Conservation (phyloP, 2,797 vertebrate genomes). For the Naso thynnoides region DNA sequence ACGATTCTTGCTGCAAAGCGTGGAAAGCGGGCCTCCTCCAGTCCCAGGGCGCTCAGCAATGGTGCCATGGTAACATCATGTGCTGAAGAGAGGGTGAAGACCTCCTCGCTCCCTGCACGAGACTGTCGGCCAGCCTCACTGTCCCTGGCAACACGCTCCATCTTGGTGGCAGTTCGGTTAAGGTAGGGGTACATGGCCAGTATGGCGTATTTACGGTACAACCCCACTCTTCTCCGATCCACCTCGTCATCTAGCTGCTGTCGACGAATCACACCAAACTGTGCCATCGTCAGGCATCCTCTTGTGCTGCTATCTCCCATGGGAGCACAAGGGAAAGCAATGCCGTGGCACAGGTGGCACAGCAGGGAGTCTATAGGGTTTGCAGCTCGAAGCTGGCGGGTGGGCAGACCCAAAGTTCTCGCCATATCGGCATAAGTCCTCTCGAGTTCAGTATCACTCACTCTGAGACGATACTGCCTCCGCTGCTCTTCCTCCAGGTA, state of each 20-base stretch:
- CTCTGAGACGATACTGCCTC: slow-evolving; percentile 91
- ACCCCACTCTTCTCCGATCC: slow-evolving; percentile 87
- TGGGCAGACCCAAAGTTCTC: slow-evolving; percentile 88
- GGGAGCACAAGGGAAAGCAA: slow-evolving; percentile 91
- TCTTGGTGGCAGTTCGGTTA: slow-evolving; percentile 89
- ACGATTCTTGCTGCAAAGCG: slow-evolving; percentile 94
- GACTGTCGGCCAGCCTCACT: slow-evolving; percentile 40
- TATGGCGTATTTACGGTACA: slow-evolving; percentile 91
- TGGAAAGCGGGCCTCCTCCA: slow-evolving; percentile 91
- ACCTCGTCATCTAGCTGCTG: slow-evolving; percentile 94
- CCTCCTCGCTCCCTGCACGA: slow-evolving; percentile 83
- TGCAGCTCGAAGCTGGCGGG: slow-evolving; percentile 91
- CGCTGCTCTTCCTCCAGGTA: slow-evolving; percentile 94
- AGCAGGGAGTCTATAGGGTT: slow-evolving; percentile 95
- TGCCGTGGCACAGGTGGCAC: slow-evolving; percentile 94
- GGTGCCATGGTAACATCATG: slow-evolving; percentile 96
- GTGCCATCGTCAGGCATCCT: slow-evolving; percentile 87
- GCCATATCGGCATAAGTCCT: slow-evolving; percentile 92
- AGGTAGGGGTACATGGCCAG: slow-evolving; percentile 93
- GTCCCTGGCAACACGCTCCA: slow-evolving; percentile 85
- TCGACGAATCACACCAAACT: slow-evolving; percentile 92
- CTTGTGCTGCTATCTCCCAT: slow-evolving; percentile 50
- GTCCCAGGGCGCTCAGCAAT: slow-evolving; percentile 93
- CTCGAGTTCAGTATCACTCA: slow-evolving; percentile 88
- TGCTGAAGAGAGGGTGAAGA: slow-evolving; percentile 92